These are phyloP conservation scores for Plagiodera versicolora DNA, from an alignment of 2,888 invertebrate genomes.

Conservation along the genomic window DNA sequence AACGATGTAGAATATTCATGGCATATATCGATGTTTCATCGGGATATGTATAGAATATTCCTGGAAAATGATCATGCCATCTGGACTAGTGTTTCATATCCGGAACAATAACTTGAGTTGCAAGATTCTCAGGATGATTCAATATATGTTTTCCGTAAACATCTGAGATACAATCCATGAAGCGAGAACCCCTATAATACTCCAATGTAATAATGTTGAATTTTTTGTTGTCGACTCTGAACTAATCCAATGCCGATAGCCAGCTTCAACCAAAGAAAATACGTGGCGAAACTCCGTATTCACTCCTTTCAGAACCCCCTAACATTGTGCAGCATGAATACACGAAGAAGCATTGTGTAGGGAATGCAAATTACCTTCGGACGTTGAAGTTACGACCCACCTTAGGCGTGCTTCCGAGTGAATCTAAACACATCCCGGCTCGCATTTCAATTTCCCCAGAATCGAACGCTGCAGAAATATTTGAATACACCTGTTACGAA, in stretches of 20 bases:
- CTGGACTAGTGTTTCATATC: too few species aligned
- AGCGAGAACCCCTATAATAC: too few species aligned
- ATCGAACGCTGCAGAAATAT: slow-evolving; percentile 10
- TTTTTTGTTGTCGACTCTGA: background rate
- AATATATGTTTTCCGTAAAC: too few species aligned
- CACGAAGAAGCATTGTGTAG: slow-evolving; percentile 20
- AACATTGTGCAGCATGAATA: slow-evolving; percentile 22
- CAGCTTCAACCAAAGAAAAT: background rate
- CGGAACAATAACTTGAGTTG: too few species aligned
- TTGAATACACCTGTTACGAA: too few species aligned
- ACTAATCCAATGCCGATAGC: background rate
- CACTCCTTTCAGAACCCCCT: slow-evolving; percentile 6
- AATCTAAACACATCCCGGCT: slow-evolving; percentile 34
- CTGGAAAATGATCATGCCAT: too few species aligned
- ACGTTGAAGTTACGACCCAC: slow-evolving; percentile 23
- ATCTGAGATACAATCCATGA: too few species aligned
- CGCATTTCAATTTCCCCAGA: slow-evolving; percentile 38
- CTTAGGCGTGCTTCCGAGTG: slow-evolving; percentile 33
- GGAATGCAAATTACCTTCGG: slow-evolving; percentile 24
- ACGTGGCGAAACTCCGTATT: background rate
- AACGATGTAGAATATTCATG: too few species aligned
- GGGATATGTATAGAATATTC: too few species aligned
- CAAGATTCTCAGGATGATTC: too few species aligned
- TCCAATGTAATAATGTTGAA: too few species aligned
- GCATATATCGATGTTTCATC: too few species aligned